Evolutionary conservation across 2,888 invertebrate genomes (phyloP).

Genomic region (Hypercompe scribonia): DNA sequence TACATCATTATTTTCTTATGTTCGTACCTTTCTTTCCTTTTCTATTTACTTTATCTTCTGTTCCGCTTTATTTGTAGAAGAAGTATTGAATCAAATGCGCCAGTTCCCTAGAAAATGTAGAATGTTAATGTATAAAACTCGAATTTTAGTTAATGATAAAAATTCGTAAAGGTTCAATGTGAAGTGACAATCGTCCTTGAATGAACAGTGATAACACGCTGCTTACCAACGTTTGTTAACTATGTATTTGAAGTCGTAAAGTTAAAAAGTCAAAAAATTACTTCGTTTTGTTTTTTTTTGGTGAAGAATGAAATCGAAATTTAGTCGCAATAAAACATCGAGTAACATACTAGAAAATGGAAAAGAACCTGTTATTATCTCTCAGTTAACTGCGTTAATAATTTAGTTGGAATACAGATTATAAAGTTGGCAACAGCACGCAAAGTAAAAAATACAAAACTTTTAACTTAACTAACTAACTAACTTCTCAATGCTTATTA

Average conservation of each 20-base stretch:
- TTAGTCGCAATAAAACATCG: not conserved
- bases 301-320: not conserved
- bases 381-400: not conserved
- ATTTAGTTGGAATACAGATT: not conserved
- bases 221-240: not conserved
- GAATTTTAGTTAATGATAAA: not conserved
- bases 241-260: not conserved
- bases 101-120: not conserved
- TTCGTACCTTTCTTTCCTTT: not conserved
- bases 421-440: not conserved
- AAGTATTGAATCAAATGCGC: too few relatives aligned
- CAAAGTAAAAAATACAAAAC: too few relatives aligned
- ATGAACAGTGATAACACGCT: not conserved
- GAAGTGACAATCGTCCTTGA: not conserved
- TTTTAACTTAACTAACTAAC: too few relatives aligned
- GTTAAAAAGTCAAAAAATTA: not conserved
- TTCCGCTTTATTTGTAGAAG: not conserved
- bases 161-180: not conserved
- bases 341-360: too few relatives aligned
- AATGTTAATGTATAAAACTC: not conserved
- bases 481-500: too few relatives aligned
- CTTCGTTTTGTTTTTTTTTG: not conserved
- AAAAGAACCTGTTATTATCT: too few relatives aligned
- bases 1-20: not conserved
- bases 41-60: not conserved